A percentile compares a stretch with the other conserved stretches of the same genome.
phyloP scores from a whole-genome alignment of 1,140 invertebrate genomes.

The Lineus longissimus region DNA sequence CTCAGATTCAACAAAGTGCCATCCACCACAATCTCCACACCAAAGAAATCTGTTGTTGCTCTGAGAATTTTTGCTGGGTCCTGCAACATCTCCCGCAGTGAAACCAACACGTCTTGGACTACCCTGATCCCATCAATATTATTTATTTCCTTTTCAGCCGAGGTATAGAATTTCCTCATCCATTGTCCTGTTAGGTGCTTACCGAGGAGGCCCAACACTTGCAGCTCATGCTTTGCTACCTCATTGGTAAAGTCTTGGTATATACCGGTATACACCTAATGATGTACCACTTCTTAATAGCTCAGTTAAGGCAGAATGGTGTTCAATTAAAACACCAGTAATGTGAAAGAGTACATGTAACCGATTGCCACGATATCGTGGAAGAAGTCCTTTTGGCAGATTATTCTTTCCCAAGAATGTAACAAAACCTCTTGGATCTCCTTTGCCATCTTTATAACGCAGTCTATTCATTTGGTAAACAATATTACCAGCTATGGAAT shows the following conservation, averaged over 20 bases:
- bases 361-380: conserved; percentile 16
- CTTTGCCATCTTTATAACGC: conserved; percentile 19
- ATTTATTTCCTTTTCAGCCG: conserved; percentile 2
- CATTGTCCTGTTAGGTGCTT: conserved; percentile 18
- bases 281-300: no score
- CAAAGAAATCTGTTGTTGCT: no score
- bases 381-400: conserved; percentile 10
- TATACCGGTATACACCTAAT: background rate
- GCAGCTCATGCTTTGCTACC: conserved; percentile 7
- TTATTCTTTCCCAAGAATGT: conserved; percentile 1
- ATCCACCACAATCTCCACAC: no score
- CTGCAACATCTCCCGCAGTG: no score
- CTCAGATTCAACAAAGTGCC: no score
- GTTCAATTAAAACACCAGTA: conserved; percentile 6
- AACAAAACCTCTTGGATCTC: conserved; percentile 15
- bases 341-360: conserved; percentile 17
- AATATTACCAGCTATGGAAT: conserved; percentile 10
- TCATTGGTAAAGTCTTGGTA: conserved; percentile 3
- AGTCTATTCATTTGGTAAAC: conserved; percentile 17
- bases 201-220: conserved; percentile 17
- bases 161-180: conserved; percentile 21
- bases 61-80: no score
- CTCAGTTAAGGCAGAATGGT: background rate
- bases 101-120: no score
- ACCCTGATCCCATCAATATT: conserved; percentile 10